Base-by-base conservation (phyloP, 23 tunicate genomes). In the Botrylloides violaceus region DNA sequence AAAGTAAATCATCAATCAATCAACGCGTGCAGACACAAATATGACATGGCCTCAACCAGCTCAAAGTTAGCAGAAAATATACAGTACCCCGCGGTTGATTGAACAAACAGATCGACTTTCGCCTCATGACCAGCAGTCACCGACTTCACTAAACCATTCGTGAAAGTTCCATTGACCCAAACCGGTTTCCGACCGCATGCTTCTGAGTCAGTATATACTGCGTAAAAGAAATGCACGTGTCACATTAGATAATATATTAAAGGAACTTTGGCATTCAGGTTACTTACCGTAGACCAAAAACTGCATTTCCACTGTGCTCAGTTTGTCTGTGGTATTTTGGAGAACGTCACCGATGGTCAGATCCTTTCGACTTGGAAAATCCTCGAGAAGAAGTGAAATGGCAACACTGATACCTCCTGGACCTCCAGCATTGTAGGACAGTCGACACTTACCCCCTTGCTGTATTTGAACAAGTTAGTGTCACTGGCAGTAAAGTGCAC, bases 341-440 rank as follows among this genome's bases (percentile, higher is more conserved):
- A 34, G 35, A 2, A 37, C 26, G 36, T 23, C 33, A 60, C 59
- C 60, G 3, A 34, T 58, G 21, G 20, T 12, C 22, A 83, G n/a
- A 1, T 50, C 59, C 1, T 57, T 31, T 24, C 62, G 12, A 0
- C 34, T 19, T 0, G 96, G 80, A 25, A 59, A 47, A 77, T 88
- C 96, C 49, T 88, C 96, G n/a, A 88, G 65, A 5, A 82, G 57
- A 2, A 88, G 1, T 3, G 84, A 71, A 3, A 88, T 81, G 1
- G 84, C 33, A 9, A 88, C 84, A 29, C 63, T 21, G 24, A 76
- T 59, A 7, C 65, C 61, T 21, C 65, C 56, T 24, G 84, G 91
- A 20, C 74, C 74, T 2, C 96, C 96, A 5, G 85, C 96, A 64
- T 82, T 82, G 65, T 82, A 88, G 20, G 88, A 62, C 26, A 88